Percentiles rank a stretch among this genome's conserved stretches.
Conservation (phyloP, 2,113 vertebrate genomes). For the Oophaga pumilio region DNA sequence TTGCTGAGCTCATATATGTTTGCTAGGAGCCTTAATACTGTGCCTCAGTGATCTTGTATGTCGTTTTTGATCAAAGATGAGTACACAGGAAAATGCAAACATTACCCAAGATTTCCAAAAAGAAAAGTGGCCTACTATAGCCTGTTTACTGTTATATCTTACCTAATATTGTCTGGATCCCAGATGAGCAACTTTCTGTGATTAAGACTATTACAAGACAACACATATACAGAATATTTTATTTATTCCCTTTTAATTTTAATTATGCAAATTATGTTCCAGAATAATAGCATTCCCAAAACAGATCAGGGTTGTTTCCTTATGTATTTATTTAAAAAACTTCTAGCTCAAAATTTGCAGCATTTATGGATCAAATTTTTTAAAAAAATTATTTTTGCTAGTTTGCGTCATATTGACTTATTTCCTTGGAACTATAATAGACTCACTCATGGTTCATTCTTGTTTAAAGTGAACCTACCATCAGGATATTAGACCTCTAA, state of each 20-base stretch:
- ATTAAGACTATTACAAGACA: background rate
- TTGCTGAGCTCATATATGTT: no score
- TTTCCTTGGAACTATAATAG: background rate
- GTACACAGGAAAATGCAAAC: no score
- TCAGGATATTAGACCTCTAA: no score
- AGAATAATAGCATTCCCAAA: background rate
- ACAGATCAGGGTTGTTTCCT: background rate
- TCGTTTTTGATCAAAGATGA: no score
- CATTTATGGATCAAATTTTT: background rate
- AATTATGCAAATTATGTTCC: background rate
- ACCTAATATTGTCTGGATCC: background rate
- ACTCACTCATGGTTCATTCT: background rate
- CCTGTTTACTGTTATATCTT: no score
- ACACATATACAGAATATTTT: background rate
- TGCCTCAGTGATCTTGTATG: no score
- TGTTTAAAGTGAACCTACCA: background rate
- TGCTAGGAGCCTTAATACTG: background rate
- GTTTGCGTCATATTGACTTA: background rate
- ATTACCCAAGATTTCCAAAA: no score
- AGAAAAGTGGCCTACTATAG: no score
- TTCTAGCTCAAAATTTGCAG: background rate
- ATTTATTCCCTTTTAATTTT: background rate
- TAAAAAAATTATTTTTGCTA: background rate
- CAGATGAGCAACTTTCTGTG: background rate
- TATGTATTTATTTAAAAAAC: background rate